phyloP scores from a whole-genome alignment of 2,797 vertebrate species.

The Enteromius afrohamiltoni region DNA sequence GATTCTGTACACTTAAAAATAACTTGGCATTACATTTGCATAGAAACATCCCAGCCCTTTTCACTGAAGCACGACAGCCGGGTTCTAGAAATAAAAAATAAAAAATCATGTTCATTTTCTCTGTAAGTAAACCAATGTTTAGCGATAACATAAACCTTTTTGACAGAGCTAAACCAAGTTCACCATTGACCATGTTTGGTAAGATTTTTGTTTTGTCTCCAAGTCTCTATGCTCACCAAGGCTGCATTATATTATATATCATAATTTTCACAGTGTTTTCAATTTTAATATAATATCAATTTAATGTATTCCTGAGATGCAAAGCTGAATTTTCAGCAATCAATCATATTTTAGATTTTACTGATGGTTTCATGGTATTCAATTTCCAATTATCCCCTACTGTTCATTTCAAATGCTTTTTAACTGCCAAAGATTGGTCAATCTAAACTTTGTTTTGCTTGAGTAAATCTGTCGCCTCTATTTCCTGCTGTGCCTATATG shows the following conservation, averaged over 20 bases:
- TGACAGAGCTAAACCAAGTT: neutral
- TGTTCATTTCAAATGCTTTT: slow-evolving; percentile 15
- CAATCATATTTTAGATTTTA: neutral
- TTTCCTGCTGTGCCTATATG: slow-evolving; percentile 60
- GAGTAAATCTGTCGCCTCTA: slow-evolving; percentile 55
- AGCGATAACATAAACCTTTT: neutral
- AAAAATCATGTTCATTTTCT: neutral
- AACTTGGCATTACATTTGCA: neutral
- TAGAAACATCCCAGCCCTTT: neutral
- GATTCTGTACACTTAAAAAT: slow-evolving; percentile 35
- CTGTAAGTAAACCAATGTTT: neutral
- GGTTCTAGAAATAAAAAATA: neutral
- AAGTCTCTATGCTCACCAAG: neutral
- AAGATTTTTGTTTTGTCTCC: neutral
- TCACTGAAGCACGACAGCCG: neutral
- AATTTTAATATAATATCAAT: neutral
- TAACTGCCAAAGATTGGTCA: slow-evolving; percentile 25
- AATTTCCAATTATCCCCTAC: slow-evolving; percentile 5
- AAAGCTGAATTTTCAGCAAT: neutral
- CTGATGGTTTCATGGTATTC: neutral
- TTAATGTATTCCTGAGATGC: neutral
- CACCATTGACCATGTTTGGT: neutral
- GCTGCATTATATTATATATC: neutral
- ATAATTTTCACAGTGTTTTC: neutral
- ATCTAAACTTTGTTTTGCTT: slow-evolving; percentile 45